A percentile compares a stretch with the other conserved stretches of the same genome.
phyloP scores from a whole-genome alignment of 2,797 vertebrate genomes.

The Sebastes oblongus region DNA sequence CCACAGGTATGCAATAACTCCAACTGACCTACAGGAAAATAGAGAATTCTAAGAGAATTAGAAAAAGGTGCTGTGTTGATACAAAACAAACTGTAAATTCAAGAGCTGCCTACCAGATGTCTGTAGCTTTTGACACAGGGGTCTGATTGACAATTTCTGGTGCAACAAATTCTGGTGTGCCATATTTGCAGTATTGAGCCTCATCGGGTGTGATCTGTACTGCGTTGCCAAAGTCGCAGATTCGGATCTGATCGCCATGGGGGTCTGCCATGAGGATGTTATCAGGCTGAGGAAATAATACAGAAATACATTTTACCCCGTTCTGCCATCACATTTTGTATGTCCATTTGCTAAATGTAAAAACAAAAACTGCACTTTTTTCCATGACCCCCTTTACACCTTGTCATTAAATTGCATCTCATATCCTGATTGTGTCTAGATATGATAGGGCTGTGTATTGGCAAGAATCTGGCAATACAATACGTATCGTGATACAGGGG shows the following conservation, averaged over 20 bases:
- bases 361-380: not conserved
- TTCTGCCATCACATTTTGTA: not conserved
- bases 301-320: not conserved
- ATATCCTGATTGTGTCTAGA: too few species aligned
- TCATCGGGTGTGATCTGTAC: slow-evolving; percentile 86
- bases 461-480: too few species aligned
- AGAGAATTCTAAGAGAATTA: slow-evolving; percentile 3
- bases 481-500: too few species aligned
- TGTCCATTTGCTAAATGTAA: not conserved
- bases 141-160: slow-evolving; percentile 97
- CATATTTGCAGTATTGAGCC: slow-evolving; percentile 94
- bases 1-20: slow-evolving; percentile 94
- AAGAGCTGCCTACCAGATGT: slow-evolving; percentile 87
- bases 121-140: slow-evolving; percentile 91
- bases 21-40: slow-evolving; percentile 86
- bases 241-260: slow-evolving; percentile 89
- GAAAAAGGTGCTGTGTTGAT: not conserved
- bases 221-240: slow-evolving; percentile 96
- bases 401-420: too few species aligned
- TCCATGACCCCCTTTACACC: not conserved
- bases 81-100: not conserved
- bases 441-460: too few species aligned
- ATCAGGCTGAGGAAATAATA: slow-evolving; percentile 85
- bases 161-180: slow-evolving; percentile 95
- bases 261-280: slow-evolving; percentile 93